Percentiles rank a stretch among this genome's conserved stretches.
These are phyloP conservation scores for Eubasilissa splendida DNA, from an alignment of 2,888 invertebrate species.

Conservation along the genomic window DNA sequence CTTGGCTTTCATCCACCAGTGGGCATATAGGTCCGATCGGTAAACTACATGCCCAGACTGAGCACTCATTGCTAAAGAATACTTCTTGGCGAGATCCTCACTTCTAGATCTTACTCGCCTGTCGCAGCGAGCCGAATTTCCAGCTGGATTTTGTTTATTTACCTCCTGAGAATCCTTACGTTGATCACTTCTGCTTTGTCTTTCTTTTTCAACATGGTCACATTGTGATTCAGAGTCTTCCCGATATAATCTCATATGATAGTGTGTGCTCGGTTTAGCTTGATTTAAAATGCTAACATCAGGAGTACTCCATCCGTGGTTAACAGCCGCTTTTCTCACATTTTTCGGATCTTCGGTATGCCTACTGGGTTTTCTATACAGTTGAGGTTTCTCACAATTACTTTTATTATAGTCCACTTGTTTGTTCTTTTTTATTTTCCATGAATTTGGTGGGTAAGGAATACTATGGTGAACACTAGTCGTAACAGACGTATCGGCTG, in stretches of 20 bases:
- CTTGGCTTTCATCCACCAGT: constrained; percentile 94
- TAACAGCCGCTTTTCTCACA: constrained; percentile 66
- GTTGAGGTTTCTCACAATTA: constrained; percentile 64
- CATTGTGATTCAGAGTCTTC: constrained; percentile 62
- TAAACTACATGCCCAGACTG: constrained; percentile 75
- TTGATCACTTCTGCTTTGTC: constrained; percentile 62
- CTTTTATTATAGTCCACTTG: constrained; percentile 5
- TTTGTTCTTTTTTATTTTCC: background rate
- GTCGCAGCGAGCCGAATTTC: constrained; percentile 59
- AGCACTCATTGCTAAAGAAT: constrained; percentile 67
- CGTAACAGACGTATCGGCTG: constrained; percentile 71
- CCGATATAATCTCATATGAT: constrained; percentile 71
- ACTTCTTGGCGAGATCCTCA: constrained; percentile 69
- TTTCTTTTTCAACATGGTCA: constrained; percentile 60
- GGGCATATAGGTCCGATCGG: constrained; percentile 89
- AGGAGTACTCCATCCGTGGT: constrained; percentile 69
- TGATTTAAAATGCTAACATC: constrained; percentile 67
- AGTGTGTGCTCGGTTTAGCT: constrained; percentile 70
- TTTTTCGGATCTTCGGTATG: constrained; percentile 70
- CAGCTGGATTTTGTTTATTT: constrained; percentile 16
- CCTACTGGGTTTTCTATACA: constrained; percentile 69
- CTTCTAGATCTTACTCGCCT: constrained; percentile 69
- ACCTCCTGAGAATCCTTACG: constrained; percentile 53
- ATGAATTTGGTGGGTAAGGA: constrained; percentile 62
- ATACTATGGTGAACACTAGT: constrained; percentile 68